Evolutionary conservation across 2,888 invertebrate species (phyloP), one percentile per base, ranked within the genome.

Genomic region (Melipona beecheii): DNA sequence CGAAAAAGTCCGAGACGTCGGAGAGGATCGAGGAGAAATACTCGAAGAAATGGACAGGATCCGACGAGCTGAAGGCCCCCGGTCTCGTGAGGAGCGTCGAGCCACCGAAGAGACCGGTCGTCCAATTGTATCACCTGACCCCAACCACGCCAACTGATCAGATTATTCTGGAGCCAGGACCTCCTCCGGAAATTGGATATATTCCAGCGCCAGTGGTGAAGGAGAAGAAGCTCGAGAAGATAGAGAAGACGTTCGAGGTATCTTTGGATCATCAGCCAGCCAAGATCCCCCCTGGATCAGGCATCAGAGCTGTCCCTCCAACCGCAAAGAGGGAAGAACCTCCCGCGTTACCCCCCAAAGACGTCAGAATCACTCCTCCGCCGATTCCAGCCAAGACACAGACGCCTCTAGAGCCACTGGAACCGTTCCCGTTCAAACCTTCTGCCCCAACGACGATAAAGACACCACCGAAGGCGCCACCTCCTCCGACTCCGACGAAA

Each of bases 171-270:
- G 95, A 96, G 91, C 97, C 97, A 0, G 97, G 97, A 6, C 95
- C 96, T 19, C 96, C 97, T 5, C 96, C 97, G 24, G 96, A 96
- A 94, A 96, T 97, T 15, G 96, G 95, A 64, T 97, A 95, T 92
- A 96, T 96, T 0, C 95, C 96, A 50, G 95, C 96, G 15, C 95
- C 95, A 0, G 89, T 93, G 43, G 91, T 93, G 58, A 95, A 95
- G n/a, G 95, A 95, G 79, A 96, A 96, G 2, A 95, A 96, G 86
- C 90, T 94, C 77, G 95, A 94, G 76, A 93, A 92, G 84, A 94
- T 96, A 86, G 96, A 96, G 90, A 95, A 96, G 89, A 95, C 95
- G 52, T 90, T 96, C 11, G 96, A 96, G 86, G 95, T 95, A 90
- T 95, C 95, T 87, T 86, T 95, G 5, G 94, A 95, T 36, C 95